A percentile compares a stretch with the other conserved stretches of the same genome.
Conservation (phyloP, 1,140 invertebrate genomes). For the Himalopsyche phryganea region DNA sequence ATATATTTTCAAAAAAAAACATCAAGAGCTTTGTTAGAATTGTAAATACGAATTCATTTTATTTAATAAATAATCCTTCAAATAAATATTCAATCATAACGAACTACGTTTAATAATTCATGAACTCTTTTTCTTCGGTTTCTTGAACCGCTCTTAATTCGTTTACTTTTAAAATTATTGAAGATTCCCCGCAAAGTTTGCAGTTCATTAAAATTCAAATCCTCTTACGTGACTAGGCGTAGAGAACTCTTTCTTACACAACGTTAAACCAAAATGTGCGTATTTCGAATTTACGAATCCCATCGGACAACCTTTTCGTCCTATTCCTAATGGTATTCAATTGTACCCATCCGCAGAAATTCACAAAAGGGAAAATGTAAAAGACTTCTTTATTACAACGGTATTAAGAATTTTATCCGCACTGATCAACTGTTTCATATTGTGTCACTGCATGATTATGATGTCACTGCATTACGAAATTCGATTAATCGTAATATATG, state of each 20-base stretch:
- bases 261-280: conserved; percentile 7
- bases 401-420: no score
- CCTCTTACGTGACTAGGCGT: no score
- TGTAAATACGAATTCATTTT: no score
- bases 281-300: conserved; percentile 25
- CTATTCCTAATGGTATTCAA: conserved; percentile 16
- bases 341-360: conserved; percentile 1
- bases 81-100: no score
- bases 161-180: neutral
- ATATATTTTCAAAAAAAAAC: no score
- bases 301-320: conserved; percentile 2
- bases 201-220: no score
- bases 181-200: conserved; percentile 3
- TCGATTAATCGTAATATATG: no score
- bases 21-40: no score
- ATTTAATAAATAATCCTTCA: no score
- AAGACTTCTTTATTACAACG: neutral
- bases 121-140: neutral
- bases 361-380: conserved; percentile 3
- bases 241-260: conserved; percentile 14
- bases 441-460: no score
- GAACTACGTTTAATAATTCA: neutral
- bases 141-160: neutral
- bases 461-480: no score
- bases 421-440: no score